Evolutionary conservation across 2,888 invertebrate genomes (phyloP).

Genomic region (Macrophya alboannulata): DNA sequence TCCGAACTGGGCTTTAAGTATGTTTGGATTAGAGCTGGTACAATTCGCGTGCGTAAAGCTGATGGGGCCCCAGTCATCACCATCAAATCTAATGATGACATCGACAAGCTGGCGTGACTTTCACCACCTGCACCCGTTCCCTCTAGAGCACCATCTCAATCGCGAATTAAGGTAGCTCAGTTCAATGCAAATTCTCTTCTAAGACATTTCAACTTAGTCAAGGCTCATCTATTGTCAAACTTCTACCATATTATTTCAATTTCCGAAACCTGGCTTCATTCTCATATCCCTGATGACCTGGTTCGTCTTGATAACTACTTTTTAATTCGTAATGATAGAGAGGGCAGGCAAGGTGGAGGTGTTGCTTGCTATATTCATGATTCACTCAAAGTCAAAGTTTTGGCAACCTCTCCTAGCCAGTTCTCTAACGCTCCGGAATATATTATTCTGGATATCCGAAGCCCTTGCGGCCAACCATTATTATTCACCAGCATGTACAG

Average conservation of each 20-base stretch:
- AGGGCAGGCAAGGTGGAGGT: not conserved
- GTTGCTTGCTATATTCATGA: not conserved
- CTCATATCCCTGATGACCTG: not conserved
- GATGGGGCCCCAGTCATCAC: not conserved
- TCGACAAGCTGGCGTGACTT: not conserved
- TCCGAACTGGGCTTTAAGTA: not conserved
- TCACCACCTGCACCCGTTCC: too few species aligned
- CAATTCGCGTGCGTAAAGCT: not conserved
- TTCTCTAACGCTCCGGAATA: not conserved
- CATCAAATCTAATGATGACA: not conserved
- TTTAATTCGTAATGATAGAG: not conserved
- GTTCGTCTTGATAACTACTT: not conserved
- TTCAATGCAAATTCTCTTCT: too few species aligned
- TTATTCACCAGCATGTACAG: not conserved
- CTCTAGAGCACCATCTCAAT: too few species aligned
- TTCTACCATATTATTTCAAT: constrained; percentile 38
- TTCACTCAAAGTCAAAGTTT: not conserved
- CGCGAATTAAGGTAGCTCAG: too few species aligned
- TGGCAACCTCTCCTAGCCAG: not conserved
- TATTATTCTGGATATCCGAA: not conserved
- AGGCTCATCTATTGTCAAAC: not conserved
- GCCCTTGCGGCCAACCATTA: not conserved
- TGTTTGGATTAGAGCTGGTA: constrained; percentile 22
- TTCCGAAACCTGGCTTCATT: constrained; percentile 42
- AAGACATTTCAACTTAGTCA: too few species aligned